Evolutionary conservation across 1,140 invertebrate genomes (phyloP), one percentile per base, ranked within the genome.

Genomic region (Cydia splendana): DNA sequence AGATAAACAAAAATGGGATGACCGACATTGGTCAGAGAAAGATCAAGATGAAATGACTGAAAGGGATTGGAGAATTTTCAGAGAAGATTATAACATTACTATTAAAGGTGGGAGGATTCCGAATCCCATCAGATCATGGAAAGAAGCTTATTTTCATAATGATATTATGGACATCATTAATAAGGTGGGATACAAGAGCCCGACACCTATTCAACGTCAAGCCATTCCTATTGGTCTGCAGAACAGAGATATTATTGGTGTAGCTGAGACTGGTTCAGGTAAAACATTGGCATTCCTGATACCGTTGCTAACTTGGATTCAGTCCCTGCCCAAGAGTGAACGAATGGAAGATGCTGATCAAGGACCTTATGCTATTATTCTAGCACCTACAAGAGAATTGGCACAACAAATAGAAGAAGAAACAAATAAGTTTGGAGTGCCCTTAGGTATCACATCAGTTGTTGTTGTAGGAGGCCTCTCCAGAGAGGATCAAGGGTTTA

Each of bases 351-450:
- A 98, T 94, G 97, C 96, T 20, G 97, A 98, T 93, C 97, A 98
- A 94, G 99, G 99, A n/a, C 99, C 99, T 0, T 99, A 99, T 94
- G 99, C 99, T 51, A 98, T 99, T 42, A 99, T 99, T 87, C 94
- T 99, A 87, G 99, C 99, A 1, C 99, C 99, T 1, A 99, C 99
- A 67, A 96, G 99, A 93, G 99, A 99, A 91, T 96, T 99, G 93
- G 99, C 99, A 0, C 99, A 99, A 88, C 99, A 99, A 93, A 99
- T 99, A 85, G 99, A 99, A 94, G 99, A 99, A 93, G 99, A 99
- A 94, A 98, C 98, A 0, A 97, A 97, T 77, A 99, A 99, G 93
- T 99, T 99, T 94, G 99, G 98, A 28, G 96, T 97, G 81, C 97
- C 97, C 4, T 94, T 99, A 9, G 98, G 98, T 30, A 99, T 99